Evolutionary conservation across 2,797 vertebrate species (phyloP), one percentile per base, ranked within the genome.

Genomic region (Nyctibius grandis): DNA sequence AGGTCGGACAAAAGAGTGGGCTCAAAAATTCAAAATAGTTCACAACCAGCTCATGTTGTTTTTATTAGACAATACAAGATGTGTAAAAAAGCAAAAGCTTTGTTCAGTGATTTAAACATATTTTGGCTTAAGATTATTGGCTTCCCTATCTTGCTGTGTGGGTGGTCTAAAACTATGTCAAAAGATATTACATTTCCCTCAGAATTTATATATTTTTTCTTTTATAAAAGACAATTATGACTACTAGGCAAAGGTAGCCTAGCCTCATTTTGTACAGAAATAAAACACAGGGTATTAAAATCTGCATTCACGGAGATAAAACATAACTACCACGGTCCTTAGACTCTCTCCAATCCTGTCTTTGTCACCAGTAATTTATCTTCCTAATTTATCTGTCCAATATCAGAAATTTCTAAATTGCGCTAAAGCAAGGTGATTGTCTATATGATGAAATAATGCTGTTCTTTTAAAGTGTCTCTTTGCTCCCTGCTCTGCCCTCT

Each of bases 61-160:
- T 97, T 57, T 67, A 79, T 89, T 91, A 91, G 70, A 92, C 25
- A 87, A 36, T 86, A 47, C 19, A 96, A 56, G 69, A 84, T 1
- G 18, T 29, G 10, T 84, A 77, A 92, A 90, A 95, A 96, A 21
- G 50, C 31, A 95, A 94, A 90, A 33, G 29, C 36, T 89, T 81
- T 56, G 7, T 93, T 95, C 47, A 56, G 31, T 93, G 91, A 88
- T 89, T 95, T 95, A 96, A 93, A 74, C 47, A 8, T 54, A 74
- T 88, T 93, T 96, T 96, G 69, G 22, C 3, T 97, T 94, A 90
- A 91, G 80, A 94, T 83, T 93, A 89, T 94, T 95, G 87, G 64
- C 44, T 51, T 77, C 47, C 51, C 21, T 69, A 79, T 14, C 54
- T 91, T 76, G 36, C 88, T 33, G 9, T 45, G 80, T 84, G 86